Evolutionary conservation across 1,140 invertebrate genomes (phyloP).

Genomic region (Hycleus cichorii): DNA sequence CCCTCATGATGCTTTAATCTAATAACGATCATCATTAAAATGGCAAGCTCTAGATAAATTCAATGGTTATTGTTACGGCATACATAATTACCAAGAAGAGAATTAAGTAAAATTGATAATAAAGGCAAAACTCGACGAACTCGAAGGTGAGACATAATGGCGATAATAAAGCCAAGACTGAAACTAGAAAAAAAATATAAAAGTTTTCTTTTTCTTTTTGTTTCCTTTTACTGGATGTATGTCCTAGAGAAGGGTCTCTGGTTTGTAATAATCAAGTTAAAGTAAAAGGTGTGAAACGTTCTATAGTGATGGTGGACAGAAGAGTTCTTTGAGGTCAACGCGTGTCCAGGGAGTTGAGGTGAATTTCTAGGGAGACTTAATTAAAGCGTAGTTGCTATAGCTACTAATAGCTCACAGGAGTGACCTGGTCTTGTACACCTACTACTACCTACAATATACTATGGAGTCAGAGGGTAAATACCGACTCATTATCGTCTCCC

Average conservation of each 20-base stretch:
- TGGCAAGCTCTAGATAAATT: slow-evolving; percentile 33
- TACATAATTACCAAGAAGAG: slow-evolving; percentile 30
- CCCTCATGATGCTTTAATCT: slow-evolving; percentile 33
- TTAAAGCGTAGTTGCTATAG: slow-evolving; percentile 36
- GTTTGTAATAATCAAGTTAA: slow-evolving; percentile 27
- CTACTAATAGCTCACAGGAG: slow-evolving; percentile 31
- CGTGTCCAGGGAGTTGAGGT: slow-evolving; percentile 20
- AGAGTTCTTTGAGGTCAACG: slow-evolving; percentile 32
- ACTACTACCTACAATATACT: slow-evolving; percentile 13
- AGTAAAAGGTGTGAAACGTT: slow-evolving; percentile 23
- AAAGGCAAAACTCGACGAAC: slow-evolving; percentile 19
- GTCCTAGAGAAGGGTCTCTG: not conserved
- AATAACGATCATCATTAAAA: slow-evolving; percentile 39
- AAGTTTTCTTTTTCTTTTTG: too few relatives aligned
- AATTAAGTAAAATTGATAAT: slow-evolving; percentile 37
- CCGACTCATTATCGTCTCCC: slow-evolving; percentile 16
- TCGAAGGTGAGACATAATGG: slow-evolving; percentile 30
- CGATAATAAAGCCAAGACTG: slow-evolving; percentile 29
- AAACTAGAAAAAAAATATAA: too few relatives aligned
- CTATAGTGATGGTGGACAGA: slow-evolving; percentile 18
- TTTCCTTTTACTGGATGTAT: too few relatives aligned
- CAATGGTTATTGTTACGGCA: slow-evolving; percentile 36
- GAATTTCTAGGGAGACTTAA: slow-evolving; percentile 27
- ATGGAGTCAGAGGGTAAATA: slow-evolving; percentile 24
- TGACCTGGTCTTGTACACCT: slow-evolving; percentile 27